Evolutionary conservation across 2,888 invertebrate genomes (phyloP).

Genomic region (Entomobrya proxima): DNA sequence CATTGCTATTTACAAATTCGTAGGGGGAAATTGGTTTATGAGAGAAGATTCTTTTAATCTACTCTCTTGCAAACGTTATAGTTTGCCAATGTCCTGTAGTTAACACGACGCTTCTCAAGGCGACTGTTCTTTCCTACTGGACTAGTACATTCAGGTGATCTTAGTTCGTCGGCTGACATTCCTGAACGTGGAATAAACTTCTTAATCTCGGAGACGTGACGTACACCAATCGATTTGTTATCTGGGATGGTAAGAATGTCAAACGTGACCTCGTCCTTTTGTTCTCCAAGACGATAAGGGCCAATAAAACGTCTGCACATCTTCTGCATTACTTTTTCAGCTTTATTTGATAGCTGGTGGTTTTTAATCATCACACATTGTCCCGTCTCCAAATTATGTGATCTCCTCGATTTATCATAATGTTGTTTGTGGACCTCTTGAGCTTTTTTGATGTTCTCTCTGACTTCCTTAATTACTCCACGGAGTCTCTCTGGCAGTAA

Average conservation of each 20-base stretch:
- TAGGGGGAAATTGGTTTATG: too few relatives aligned
- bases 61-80: too few relatives aligned
- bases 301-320: neutral
- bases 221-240: neutral
- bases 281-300: neutral
- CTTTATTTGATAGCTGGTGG: neutral
- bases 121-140: too few relatives aligned
- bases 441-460: neutral
- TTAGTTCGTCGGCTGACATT: too few relatives aligned
- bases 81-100: too few relatives aligned
- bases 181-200: too few relatives aligned
- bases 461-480: neutral
- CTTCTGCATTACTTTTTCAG: neutral
- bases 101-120: too few relatives aligned
- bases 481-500: neutral
- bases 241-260: neutral
- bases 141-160: too few relatives aligned
- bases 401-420: neutral
- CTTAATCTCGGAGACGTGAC: slow-evolving; percentile 1
- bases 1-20: too few relatives aligned
- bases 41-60: too few relatives aligned
- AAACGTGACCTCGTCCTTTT: neutral
- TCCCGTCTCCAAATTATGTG: neutral
- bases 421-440: neutral
- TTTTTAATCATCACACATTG: neutral